phyloP scores from a whole-genome alignment of 2,797 vertebrate species.

The Muraenolepis orangiensis region DNA sequence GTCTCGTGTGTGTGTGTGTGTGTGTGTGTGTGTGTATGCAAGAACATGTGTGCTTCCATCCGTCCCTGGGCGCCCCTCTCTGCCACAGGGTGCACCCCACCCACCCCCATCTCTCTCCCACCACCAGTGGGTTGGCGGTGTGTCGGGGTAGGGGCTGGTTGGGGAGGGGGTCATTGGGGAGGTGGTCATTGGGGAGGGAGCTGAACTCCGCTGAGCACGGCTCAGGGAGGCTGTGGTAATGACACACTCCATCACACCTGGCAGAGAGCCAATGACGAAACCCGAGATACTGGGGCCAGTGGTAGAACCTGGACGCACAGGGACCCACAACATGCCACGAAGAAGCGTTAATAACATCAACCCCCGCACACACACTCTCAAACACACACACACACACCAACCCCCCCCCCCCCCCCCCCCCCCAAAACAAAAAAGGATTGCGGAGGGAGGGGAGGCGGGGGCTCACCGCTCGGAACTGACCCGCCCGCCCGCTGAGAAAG shows the following conservation, averaged over 20 bases:
- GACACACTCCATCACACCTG: constrained; percentile 56
- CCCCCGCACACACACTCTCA: no score
- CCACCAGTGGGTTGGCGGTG: constrained; percentile 29
- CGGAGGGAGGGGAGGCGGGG: not conserved
- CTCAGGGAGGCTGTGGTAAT: constrained; percentile 39
- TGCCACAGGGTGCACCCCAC: not conserved
- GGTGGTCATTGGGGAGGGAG: not conserved
- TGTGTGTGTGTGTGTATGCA: constrained; percentile 12
- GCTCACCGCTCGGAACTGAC: not conserved
- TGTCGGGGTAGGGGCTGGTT: no score
- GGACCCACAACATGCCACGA: no score
- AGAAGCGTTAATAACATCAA: not conserved
- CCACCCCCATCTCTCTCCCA: constrained; percentile 13
- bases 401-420: no score
- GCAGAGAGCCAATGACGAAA: constrained; percentile 24
- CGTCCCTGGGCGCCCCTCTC: not conserved
- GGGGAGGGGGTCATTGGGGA: constrained; percentile 12
- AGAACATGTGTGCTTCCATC: no score
- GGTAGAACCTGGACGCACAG: no score
- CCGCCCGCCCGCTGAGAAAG: not conserved
- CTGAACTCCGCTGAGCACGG: constrained; percentile 31
- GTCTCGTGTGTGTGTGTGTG: constrained; percentile 2
- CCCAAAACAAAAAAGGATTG: no score
- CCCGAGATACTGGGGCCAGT: not conserved
- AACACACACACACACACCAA: no score